These are phyloP conservation scores for Nezara viridula DNA, from an alignment of 2,888 invertebrate genomes.

Conservation along the genomic window DNA sequence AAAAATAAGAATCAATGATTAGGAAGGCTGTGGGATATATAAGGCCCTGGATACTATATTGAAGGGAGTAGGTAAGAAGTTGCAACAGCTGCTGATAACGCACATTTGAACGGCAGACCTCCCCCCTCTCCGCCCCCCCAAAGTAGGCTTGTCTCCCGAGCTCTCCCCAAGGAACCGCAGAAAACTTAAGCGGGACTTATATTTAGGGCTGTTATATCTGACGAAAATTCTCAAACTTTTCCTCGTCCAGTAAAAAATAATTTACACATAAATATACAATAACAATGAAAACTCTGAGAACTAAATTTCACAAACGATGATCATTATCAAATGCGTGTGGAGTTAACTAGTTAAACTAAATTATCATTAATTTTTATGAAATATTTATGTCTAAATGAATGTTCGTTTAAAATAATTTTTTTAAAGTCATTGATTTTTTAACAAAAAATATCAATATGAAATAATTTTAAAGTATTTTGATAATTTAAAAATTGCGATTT, in stretches of 20 bases:
- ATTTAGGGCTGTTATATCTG: neutral
- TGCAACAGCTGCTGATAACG: conserved; percentile 31
- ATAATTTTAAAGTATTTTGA: too few relatives aligned
- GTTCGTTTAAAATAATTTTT: too few relatives aligned
- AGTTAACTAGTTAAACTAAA: too few relatives aligned
- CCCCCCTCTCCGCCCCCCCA: neutral
- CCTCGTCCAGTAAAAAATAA: neutral
- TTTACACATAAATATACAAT: neutral
- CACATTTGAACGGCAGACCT: conserved; percentile 14
- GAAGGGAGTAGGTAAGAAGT: conserved; percentile 15
- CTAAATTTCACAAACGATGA: too few relatives aligned
- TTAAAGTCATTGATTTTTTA: too few relatives aligned
- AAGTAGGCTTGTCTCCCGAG: neutral
- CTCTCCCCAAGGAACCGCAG: neutral
- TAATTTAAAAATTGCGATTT: too few relatives aligned
- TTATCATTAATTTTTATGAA: too few relatives aligned
- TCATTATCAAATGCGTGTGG: too few relatives aligned
- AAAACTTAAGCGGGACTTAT: neutral
- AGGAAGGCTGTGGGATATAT: neutral
- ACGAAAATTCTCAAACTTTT: neutral
- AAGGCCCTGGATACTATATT: neutral
- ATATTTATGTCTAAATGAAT: too few relatives aligned
- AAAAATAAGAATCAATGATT: conserved; percentile 6
- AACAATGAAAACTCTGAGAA: neutral
- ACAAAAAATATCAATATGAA: too few relatives aligned